Evolutionary conservation across 2,797 vertebrate genomes (phyloP), one percentile per base, ranked within the genome.

Genomic region (Sebastolobus altivelis): DNA sequence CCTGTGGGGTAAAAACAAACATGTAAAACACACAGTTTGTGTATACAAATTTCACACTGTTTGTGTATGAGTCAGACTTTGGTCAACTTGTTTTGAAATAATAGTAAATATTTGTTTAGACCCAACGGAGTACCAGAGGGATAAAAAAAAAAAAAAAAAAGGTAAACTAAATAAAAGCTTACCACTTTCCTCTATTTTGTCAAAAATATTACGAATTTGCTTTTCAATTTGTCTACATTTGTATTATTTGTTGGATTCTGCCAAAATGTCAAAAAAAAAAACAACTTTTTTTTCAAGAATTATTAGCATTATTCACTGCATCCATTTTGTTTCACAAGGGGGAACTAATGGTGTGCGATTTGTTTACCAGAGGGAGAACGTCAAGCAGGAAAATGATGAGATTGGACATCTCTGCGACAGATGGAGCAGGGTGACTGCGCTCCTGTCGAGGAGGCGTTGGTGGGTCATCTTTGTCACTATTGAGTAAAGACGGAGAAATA

Each of bases 321-420:
- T 55, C 25, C 12, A 11, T 60, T 62, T 33, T 4, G 1, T 71
- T 55, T 77, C 7, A 43, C 8, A 38, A 16, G 1, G 3, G 8
- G 10, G n/a, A 79, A 37, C 29, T 49, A 29, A 6, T 6, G 1
- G n/a, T 69, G 40, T 31, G 8, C 58, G 22, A 43, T 37, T 10
- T 22, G 12, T 67, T 89, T 95, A 99, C 99, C 97, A 99, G 91
- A 90, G 98, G 98, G 77, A 99, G 97, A 54, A 99, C 97, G 0
- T 99, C 98, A 49, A 99, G 95, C 20, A 99, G 95, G 88, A 99
- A 99, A 62, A 97, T 96, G 4, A 98, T 92, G 55, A 99, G 96
- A 0, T 82, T 94, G 77, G 97, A 98, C 81, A 99, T 96, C 90
- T 99, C 99, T 0, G 95, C 92, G 77, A 97, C 83, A 0, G 96